These are phyloP conservation scores for Eurosta solidaginis DNA, from an alignment of 1,140 invertebrate species.

Conservation along the genomic window DNA sequence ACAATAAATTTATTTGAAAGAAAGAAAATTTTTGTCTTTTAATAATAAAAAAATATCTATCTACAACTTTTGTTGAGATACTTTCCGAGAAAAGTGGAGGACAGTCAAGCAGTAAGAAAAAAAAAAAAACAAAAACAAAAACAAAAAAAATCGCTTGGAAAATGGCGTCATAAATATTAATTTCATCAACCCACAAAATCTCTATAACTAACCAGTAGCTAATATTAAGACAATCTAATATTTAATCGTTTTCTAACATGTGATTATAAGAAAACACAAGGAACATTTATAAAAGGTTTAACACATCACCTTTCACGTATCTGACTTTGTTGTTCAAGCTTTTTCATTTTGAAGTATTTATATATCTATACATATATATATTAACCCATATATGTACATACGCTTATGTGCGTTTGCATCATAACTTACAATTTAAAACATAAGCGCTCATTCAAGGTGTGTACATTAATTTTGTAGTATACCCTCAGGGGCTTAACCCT, in stretches of 20 bases:
- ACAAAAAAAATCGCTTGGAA: background rate
- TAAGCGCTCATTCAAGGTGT: background rate
- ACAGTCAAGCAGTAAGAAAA: too few relatives aligned
- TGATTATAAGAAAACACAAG: background rate
- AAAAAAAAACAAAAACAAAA: too few relatives aligned
- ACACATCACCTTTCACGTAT: background rate
- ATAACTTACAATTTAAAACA: background rate
- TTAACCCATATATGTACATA: too few relatives aligned
- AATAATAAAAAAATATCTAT: too few relatives aligned
- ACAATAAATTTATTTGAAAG: too few relatives aligned
- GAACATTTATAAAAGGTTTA: background rate
- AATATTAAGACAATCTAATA: background rate
- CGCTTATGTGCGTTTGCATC: background rate
- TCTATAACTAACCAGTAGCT: background rate
- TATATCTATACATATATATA: too few relatives aligned
- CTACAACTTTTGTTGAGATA: too few relatives aligned
- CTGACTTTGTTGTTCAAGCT: background rate
- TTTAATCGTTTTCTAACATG: background rate
- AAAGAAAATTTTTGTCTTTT: too few relatives aligned
- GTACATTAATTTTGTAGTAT: slow-evolving; percentile 9
- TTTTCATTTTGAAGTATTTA: background rate
- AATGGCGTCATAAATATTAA: background rate
- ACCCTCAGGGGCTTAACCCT: slow-evolving; percentile 35
- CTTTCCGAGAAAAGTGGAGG: too few relatives aligned
- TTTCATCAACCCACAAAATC: background rate